A percentile compares a stretch with the other conserved stretches of the same genome.
Conservation (phyloP, 2,797 vertebrate species). For the Okamejei kenojei region DNA sequence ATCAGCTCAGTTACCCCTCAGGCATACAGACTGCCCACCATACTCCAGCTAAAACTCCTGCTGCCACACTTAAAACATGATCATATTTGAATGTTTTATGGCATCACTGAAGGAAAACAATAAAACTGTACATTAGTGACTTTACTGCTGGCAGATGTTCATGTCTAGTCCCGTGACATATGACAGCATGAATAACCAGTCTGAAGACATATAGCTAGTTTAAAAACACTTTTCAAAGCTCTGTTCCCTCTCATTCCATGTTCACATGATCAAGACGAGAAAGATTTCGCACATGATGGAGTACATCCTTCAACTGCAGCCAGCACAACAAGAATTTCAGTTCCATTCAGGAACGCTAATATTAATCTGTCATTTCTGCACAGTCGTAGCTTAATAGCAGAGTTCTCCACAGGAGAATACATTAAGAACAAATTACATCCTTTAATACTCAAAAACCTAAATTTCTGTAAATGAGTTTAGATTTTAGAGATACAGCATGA, state of each 20-base stretch:
- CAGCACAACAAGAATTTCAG: not conserved
- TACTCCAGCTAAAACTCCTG: conserved; percentile 10
- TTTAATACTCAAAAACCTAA: not conserved
- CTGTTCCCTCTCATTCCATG: not conserved
- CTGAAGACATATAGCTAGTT: not conserved
- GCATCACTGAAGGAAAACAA: conserved; percentile 18
- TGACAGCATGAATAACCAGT: not conserved
- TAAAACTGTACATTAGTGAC: conserved; percentile 16
- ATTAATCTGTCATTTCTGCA: conserved; percentile 8
- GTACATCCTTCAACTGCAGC: not conserved
- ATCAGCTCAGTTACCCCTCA: not conserved
- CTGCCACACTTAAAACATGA: conserved; percentile 26
- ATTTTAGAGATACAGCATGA: no score
- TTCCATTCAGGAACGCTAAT: conserved; percentile 11
- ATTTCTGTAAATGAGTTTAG: not conserved
- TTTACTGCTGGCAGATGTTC: not conserved
- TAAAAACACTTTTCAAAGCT: not conserved
- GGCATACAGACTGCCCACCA: not conserved
- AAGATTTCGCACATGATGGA: not conserved
- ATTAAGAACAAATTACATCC: conserved; percentile 20
- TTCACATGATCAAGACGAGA: not conserved
- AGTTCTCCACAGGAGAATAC: conserved; percentile 12
- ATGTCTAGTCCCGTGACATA: not conserved
- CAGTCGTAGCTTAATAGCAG: not conserved
- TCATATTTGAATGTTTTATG: conserved; percentile 30